These are phyloP conservation scores for Ornithorhynchus anatinus DNA, from an alignment of 2,113 vertebrate genomes.

Conservation along the genomic window DNA sequence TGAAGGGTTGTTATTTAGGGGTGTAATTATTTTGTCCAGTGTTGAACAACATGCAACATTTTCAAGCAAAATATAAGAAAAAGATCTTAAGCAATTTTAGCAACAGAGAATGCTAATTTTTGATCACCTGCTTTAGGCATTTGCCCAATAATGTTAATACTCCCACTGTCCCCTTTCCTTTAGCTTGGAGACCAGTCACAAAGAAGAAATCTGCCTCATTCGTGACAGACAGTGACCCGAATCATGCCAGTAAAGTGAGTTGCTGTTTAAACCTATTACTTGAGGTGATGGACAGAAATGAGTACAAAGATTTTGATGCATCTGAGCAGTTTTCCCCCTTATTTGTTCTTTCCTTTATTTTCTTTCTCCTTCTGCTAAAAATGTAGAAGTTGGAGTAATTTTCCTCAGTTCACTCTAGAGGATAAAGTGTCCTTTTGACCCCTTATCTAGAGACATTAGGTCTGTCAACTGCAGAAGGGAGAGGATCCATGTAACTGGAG, in stretches of 20 bases:
- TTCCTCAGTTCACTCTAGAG: no score
- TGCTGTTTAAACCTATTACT: constrained; percentile 60
- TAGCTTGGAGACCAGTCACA: constrained; percentile 67
- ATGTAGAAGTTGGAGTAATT: no score
- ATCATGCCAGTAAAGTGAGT: constrained; percentile 78
- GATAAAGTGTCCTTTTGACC: no score
- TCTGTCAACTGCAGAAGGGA: no score
- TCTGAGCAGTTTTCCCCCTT: constrained; percentile 4
- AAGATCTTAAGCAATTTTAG: constrained; percentile 7
- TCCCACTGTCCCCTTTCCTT: constrained; percentile 58
- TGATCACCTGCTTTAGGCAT: constrained; percentile 22
- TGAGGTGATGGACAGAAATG: not conserved
- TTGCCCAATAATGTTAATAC: constrained; percentile 52
- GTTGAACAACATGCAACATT: not conserved
- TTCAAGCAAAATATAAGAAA: not conserved
- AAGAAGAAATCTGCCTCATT: constrained; percentile 52
- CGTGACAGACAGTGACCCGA: constrained; percentile 61
- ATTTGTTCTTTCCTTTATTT: not conserved
- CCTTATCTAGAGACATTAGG: no score
- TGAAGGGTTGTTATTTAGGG: not conserved
- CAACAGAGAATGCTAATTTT: constrained; percentile 27
- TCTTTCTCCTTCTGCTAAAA: not conserved
- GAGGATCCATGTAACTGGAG: no score
- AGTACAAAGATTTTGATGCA: constrained; percentile 12
- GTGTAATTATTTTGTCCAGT: constrained; percentile 26